Evolutionary conservation across 2,888 invertebrate genomes (phyloP), one percentile per base, ranked within the genome.

Genomic region (Plagodis pulveraria): DNA sequence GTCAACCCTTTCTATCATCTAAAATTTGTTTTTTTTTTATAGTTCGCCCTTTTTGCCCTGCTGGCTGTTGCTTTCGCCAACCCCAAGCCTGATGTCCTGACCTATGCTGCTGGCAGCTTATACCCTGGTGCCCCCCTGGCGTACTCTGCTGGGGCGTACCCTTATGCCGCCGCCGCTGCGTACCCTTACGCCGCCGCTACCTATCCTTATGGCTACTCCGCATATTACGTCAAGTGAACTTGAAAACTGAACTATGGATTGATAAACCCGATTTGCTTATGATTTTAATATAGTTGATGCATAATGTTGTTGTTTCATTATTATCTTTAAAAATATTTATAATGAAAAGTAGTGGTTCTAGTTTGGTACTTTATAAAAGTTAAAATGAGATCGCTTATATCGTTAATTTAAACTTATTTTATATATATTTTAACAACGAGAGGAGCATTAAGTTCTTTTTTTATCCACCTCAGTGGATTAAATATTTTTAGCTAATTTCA

Each of bases 21-120:
- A n/a, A n/a, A n/a, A n/a, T n/a, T n/a, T n/a, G n/a, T n/a, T n/a
- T n/a, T n/a, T 22, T n/a, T 40, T 40, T 78, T 72, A 77, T 84
- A 94, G 94, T 85, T 94, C 76, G 83, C 93, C 56, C 75, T 94
- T 76, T 85, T 94, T 78, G 94, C 94, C 66, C 74, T 94, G 65
- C 71, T 94, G 90, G 94, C 94, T 52, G 86, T 92, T 72, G 94
- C 93, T 51, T 91, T 93, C 74, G 94, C 94, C 74, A 89, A 72
- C 78, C 93, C 93, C 64, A 86, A 89, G 64, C 91, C 93, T 32
- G 88, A 91, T 62, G 36, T 77, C 35, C 7, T 81, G 52, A 70
- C 84, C 5, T 93, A 91, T 75, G 67, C 84, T n/a, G 80, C 81
- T 5, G 77, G 87, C 0, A 85, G 80, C 4, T 74, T 78, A 12